Evolutionary conservation across 2,113 vertebrate species (phyloP).

Genomic region (Myrmecophaga tridactyla): DNA sequence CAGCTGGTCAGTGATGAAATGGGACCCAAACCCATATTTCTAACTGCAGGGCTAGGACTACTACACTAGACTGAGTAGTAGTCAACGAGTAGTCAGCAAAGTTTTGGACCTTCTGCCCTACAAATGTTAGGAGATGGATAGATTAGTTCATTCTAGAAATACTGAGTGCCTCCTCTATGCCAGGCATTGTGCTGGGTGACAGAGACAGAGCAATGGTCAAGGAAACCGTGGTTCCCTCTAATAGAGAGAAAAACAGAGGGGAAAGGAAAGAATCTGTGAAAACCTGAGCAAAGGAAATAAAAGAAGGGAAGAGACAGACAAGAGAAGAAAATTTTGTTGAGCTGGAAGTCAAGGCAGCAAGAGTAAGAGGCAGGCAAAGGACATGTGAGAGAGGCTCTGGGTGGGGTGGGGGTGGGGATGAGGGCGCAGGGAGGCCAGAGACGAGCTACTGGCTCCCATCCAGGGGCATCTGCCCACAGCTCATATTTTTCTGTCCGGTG

Average conservation of each 20-base stretch:
- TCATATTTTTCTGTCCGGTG: constrained; percentile 80
- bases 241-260: neutral
- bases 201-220: neutral
- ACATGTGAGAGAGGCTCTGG: neutral
- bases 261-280: neutral
- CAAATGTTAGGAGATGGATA: neutral
- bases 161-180: neutral
- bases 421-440: constrained; percentile 50
- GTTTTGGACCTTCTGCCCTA: neutral
- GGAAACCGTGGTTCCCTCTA: neutral
- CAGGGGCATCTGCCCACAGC: constrained; percentile 80
- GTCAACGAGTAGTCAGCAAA: neutral
- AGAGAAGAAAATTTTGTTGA: neutral
- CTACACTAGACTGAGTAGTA: neutral
- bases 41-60: neutral
- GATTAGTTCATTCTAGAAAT: neutral
- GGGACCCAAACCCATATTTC: neutral
- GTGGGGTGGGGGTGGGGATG: neutral
- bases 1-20: neutral
- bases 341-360: neutral
- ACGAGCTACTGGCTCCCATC: constrained; percentile 71
- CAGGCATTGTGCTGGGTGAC: neutral
- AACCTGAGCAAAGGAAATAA: neutral
- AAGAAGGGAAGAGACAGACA: neutral
- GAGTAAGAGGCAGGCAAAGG: neutral